These are phyloP conservation scores for Mechanitis messenoides DNA, from an alignment of 2,888 invertebrate genomes.

Conservation along the genomic window DNA sequence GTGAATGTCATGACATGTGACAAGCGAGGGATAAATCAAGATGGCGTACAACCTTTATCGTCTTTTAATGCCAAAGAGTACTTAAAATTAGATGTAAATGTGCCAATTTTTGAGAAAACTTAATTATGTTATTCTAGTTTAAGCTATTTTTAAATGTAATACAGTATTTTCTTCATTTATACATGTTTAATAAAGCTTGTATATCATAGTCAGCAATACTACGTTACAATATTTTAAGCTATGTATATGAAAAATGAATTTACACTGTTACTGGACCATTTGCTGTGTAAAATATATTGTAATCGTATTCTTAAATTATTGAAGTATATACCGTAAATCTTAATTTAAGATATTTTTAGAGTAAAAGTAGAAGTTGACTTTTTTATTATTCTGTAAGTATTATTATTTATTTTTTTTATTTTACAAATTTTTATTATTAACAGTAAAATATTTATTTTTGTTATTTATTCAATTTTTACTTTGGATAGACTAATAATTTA, in stretches of 20 bases:
- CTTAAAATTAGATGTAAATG: slow-evolving; percentile 28
- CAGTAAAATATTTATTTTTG: no score
- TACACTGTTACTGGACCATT: slow-evolving; percentile 34
- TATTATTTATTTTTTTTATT: no score
- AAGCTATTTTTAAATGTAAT: slow-evolving; percentile 38
- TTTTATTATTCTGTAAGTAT: no score
- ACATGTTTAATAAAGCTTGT: slow-evolving; percentile 25
- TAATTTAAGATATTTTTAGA: no score
- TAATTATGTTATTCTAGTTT: slow-evolving; percentile 42
- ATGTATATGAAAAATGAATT: slow-evolving; percentile 24
- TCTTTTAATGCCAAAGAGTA: slow-evolving; percentile 28
- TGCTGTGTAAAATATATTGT: slow-evolving; percentile 12
- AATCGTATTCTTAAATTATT: background rate
- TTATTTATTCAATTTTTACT: no score
- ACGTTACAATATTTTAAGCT: slow-evolving; percentile 20
- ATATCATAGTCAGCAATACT: slow-evolving; percentile 36
- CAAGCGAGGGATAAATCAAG: slow-evolving; percentile 52
- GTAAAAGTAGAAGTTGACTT: no score
- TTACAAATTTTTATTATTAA: no score
- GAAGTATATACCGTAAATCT: no score
- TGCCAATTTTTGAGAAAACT: slow-evolving; percentile 60
- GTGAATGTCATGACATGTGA: background rate
- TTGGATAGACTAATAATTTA: slow-evolving; percentile 9
- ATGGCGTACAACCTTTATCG: slow-evolving; percentile 19
- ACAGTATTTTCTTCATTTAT: slow-evolving; percentile 50